phyloP scores from a whole-genome alignment of 2,113 vertebrate genomes.

The Hiodon alosoides region DNA sequence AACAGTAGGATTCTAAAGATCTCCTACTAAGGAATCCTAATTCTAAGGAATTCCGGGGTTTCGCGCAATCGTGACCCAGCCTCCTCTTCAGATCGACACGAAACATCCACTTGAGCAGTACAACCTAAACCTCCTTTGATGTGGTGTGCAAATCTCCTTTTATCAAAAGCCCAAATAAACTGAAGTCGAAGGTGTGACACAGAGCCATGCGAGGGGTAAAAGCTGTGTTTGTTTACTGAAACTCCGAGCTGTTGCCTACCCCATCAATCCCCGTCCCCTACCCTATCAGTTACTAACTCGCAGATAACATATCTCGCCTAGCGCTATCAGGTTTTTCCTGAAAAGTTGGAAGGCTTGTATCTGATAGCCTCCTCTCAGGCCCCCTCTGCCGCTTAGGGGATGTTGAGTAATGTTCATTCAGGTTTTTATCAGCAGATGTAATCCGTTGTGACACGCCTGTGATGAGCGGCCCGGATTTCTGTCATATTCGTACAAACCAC shows the following conservation, averaged over 20 bases:
- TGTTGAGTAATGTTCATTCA: constrained; percentile 29
- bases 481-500: constrained; percentile 10
- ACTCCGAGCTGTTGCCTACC: constrained; percentile 9
- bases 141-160: constrained; percentile 61
- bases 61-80: too few relatives aligned
- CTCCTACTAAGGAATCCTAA: too few relatives aligned
- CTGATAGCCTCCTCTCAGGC: constrained; percentile 26
- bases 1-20: too few relatives aligned
- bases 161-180: constrained; percentile 71
- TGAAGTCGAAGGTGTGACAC: background rate
- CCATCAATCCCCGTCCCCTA: background rate
- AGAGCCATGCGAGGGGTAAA: constrained; percentile 28
- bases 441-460: constrained; percentile 32
- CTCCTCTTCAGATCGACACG: too few relatives aligned
- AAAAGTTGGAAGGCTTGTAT: constrained; percentile 8
- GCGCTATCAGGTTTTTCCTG: constrained; percentile 24
- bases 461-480: constrained; percentile 29
- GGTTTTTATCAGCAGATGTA: constrained; percentile 35
- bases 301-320: constrained; percentile 19
- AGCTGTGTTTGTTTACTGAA: constrained; percentile 46
- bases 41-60: too few relatives aligned
- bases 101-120: too few relatives aligned
- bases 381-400: background rate
- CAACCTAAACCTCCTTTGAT: background rate
- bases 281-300: constrained; percentile 24